Conservation (phyloP, 2,888 invertebrate genomes). For the Eupsilia transversa region DNA sequence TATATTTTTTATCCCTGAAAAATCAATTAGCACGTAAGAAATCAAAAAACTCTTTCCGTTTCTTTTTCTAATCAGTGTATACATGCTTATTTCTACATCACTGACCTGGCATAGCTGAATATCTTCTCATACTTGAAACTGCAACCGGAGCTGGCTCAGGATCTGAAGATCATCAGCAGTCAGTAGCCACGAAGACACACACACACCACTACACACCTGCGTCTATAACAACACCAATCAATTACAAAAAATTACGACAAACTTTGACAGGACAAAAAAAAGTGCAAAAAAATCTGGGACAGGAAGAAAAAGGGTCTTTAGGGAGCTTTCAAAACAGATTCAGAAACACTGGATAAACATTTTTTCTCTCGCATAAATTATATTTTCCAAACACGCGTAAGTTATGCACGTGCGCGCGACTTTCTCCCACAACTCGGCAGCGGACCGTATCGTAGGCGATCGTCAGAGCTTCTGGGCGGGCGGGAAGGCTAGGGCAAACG, state of each 20-base stretch:
- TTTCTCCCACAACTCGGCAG: constrained; percentile 76
- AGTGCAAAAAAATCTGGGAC: constrained; percentile 38
- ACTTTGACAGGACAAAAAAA: constrained; percentile 62
- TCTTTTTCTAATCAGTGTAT: not conserved
- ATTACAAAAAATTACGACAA: constrained; percentile 67
- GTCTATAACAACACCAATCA: constrained; percentile 73
- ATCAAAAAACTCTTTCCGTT: not conserved
- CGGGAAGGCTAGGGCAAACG: constrained; percentile 84
- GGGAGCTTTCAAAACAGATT: constrained; percentile 41
- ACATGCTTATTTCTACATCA: not conserved
- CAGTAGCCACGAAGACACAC: constrained; percentile 77
- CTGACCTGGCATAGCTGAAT: constrained; percentile 85
- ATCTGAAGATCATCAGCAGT: constrained; percentile 80
- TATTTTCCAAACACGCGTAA: constrained; percentile 78
- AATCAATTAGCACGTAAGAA: not conserved
- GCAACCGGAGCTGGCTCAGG: constrained; percentile 73
- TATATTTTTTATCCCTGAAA: constrained; percentile 5
- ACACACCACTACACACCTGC: constrained; percentile 84
- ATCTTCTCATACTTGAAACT: constrained; percentile 81
- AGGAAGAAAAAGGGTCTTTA: constrained; percentile 36
- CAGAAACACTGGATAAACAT: constrained; percentile 70
- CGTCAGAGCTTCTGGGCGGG: constrained; percentile 87
- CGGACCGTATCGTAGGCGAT: constrained; percentile 86
- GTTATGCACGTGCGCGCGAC: constrained; percentile 80
- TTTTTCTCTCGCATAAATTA: constrained; percentile 57